phyloP scores from a whole-genome alignment of 2,113 vertebrate genomes.

The Bubalus kerabau region DNA sequence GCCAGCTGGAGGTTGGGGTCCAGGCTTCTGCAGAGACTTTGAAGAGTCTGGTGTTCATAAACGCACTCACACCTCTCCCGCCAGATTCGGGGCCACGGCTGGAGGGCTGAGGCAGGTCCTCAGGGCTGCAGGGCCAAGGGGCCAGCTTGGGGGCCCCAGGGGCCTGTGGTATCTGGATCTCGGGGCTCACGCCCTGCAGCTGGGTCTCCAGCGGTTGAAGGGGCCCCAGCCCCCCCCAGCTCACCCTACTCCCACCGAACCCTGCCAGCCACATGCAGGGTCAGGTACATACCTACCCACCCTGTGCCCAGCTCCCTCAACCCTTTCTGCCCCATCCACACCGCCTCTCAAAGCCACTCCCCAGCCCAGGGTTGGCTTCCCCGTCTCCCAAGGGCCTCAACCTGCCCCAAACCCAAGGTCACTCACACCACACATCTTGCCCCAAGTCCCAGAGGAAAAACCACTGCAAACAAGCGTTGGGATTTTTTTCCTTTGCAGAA shows the following conservation, averaged over 20 bases:
- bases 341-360: not conserved
- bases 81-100: accelerated
- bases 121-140: too few relatives aligned
- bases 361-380: not conserved
- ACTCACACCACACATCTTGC: not conserved
- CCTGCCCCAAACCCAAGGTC: too few relatives aligned
- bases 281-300: accelerated
- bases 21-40: not conserved
- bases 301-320: not conserved
- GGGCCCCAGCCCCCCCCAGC: not conserved
- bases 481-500: slow-evolving; percentile 74
- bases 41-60: accelerated
- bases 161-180: accelerated
- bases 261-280: accelerated
- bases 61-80: accelerated
- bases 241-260: not conserved
- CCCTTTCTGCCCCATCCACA: accelerated
- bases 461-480: slow-evolving; percentile 81
- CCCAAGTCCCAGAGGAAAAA: slow-evolving; percentile 86
- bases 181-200: accelerated
- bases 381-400: accelerated
- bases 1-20: not conserved
- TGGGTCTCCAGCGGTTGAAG: not conserved
- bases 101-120: not conserved
- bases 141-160: not conserved